Percentiles rank a stretch among this genome's conserved stretches.
Evolutionary conservation across 2,113 vertebrate genomes (phyloP).

Genomic region (Bos indicus): DNA sequence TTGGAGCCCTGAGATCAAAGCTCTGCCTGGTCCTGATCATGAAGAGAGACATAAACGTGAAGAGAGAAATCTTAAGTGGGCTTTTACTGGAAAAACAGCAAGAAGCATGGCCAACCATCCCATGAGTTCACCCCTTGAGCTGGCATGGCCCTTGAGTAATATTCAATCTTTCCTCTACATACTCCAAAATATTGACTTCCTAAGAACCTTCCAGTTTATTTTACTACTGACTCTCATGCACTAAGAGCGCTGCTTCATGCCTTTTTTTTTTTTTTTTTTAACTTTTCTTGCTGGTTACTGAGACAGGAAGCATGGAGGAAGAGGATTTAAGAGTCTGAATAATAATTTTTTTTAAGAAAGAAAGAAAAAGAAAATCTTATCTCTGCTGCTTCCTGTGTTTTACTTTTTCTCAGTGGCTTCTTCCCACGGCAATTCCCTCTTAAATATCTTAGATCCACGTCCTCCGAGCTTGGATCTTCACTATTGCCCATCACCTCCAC

Average conservation of each 20-base stretch:
- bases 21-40: not conserved
- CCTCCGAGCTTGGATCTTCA: not conserved
- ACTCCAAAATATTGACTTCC: not conserved
- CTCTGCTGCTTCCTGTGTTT: no score
- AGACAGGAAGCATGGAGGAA: not conserved
- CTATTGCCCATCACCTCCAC: not conserved
- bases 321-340: not conserved
- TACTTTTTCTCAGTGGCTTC: not conserved
- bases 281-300: not conserved
- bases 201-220: not conserved
- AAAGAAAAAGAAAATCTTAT: not conserved
- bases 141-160: not conserved
- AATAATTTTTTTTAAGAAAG: not conserved
- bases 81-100: not conserved
- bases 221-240: not conserved
- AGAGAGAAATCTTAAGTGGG: not conserved
- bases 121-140: not conserved
- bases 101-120: not conserved
- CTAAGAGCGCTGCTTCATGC: accelerated
- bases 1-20: conserved; percentile 42
- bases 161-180: not conserved
- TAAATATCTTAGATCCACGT: not conserved
- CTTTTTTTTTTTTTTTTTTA: not conserved
- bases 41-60: conserved; percentile 33
- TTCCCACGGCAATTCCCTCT: not conserved